These are phyloP conservation scores for Trissonchulus sp. DNA, from an alignment of 2,888 invertebrate species.

Conservation along the genomic window DNA sequence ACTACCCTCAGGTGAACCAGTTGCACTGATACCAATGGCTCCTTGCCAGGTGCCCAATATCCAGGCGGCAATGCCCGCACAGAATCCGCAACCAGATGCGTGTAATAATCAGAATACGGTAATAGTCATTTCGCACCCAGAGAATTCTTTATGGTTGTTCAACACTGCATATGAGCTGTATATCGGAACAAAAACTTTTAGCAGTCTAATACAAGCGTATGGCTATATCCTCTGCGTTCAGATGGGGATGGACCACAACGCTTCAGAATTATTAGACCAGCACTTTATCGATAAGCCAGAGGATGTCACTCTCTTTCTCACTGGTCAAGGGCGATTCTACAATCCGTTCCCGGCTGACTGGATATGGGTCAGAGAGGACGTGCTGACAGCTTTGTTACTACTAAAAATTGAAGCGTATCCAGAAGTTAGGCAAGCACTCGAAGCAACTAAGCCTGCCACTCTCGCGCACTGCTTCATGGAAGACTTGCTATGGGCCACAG, in stretches of 20 bases:
- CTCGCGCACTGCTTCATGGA: neutral
- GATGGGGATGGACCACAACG: neutral
- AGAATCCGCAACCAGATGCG: too few relatives aligned
- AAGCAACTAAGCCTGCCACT: neutral
- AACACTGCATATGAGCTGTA: neutral
- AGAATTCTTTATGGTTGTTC: neutral
- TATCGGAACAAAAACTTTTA: neutral
- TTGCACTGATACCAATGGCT: too few relatives aligned
- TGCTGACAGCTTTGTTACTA: neutral
- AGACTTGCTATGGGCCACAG: neutral
- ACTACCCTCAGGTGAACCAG: too few relatives aligned
- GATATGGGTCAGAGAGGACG: neutral
- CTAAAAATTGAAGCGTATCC: neutral
- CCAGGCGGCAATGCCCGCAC: too few relatives aligned
- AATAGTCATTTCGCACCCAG: too few relatives aligned
- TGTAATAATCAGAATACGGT: too few relatives aligned
- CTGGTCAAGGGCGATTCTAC: neutral
- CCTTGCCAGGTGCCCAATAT: too few relatives aligned
- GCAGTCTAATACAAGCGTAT: neutral
- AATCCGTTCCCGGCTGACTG: neutral
- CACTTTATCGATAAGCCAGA: neutral
- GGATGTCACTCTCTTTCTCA: neutral
- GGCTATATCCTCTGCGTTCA: neutral
- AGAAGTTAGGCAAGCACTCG: neutral
- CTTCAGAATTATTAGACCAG: neutral